Conservation (phyloP, 2,888 invertebrate species). For the Neoascia interrupta region DNA sequence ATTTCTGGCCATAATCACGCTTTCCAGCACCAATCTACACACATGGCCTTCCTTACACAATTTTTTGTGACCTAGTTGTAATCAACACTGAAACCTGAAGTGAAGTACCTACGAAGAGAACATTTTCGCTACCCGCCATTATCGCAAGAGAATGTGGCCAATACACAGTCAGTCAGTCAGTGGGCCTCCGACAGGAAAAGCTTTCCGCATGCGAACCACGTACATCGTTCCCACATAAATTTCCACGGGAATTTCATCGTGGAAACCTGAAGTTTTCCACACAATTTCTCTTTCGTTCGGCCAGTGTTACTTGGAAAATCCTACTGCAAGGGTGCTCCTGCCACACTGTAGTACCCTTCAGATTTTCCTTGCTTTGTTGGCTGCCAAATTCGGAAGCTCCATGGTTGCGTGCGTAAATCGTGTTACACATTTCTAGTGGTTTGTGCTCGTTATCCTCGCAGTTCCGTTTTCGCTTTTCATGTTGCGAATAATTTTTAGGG, state of each 20-base stretch:
- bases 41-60: constrained; percentile 54
- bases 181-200: constrained; percentile 27
- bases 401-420: constrained; percentile 50
- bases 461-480: constrained; percentile 14
- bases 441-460: constrained; percentile 12
- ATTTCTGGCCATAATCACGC: constrained; percentile 44
- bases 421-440: constrained; percentile 42
- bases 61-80: constrained; percentile 58
- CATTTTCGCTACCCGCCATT: not conserved
- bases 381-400: constrained; percentile 28
- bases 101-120: constrained; percentile 34
- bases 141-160: not conserved
- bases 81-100: constrained; percentile 9
- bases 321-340: constrained; percentile 60
- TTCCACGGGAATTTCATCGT: constrained; percentile 40
- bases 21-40: constrained; percentile 43
- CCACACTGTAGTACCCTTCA: constrained; percentile 13
- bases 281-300: constrained; percentile 51
- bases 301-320: constrained; percentile 60
- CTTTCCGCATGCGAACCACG: constrained; percentile 51
- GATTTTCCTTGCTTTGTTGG: constrained; percentile 9
- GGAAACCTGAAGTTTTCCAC: constrained; percentile 54
- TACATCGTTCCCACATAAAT: constrained; percentile 14
- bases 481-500: constrained; percentile 10
- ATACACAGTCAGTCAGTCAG: no score